Evolutionary conservation across 2,888 invertebrate genomes (phyloP).

Genomic region (Caenorhabditis angaria): DNA sequence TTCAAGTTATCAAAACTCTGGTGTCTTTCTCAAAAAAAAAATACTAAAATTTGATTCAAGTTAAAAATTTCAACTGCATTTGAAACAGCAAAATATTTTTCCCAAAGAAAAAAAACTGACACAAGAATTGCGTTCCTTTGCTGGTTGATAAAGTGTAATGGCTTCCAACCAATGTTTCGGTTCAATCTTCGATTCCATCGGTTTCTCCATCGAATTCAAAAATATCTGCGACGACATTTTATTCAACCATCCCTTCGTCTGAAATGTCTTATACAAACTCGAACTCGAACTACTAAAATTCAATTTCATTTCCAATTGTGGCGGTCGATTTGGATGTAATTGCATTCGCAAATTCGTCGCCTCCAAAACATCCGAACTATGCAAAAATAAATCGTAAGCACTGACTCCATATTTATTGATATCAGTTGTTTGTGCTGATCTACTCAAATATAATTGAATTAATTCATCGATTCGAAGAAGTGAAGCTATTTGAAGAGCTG

Average conservation of each 20-base stretch:
- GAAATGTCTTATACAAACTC: conserved; percentile 16
- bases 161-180: conserved; percentile 47
- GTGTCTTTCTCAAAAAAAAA: too few relatives aligned
- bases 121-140: conserved; percentile 40
- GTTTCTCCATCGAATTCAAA: not conserved
- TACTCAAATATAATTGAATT: conserved; percentile 17
- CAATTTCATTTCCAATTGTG: conserved; percentile 12
- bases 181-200: conserved; percentile 18
- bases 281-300: conserved; percentile 33
- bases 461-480: conserved; percentile 35
- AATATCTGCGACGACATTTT: conserved; percentile 14
- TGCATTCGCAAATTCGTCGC: conserved; percentile 9
- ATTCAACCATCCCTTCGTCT: conserved; percentile 17
- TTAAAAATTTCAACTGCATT: not conserved
- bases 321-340: conserved; percentile 23
- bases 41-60: too few relatives aligned
- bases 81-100: not conserved
- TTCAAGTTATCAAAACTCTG: too few relatives aligned
- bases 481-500: conserved; percentile 37
- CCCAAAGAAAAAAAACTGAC: conserved; percentile 11
- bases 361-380: conserved; percentile 27
- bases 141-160: conserved; percentile 37
- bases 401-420: conserved; percentile 30
- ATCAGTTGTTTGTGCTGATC: conserved; percentile 13
- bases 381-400: conserved; percentile 39